Evolutionary conservation across 2,888 invertebrate genomes (phyloP), one percentile per base, ranked within the genome.

Genomic region (Plemyria rubiginata): DNA sequence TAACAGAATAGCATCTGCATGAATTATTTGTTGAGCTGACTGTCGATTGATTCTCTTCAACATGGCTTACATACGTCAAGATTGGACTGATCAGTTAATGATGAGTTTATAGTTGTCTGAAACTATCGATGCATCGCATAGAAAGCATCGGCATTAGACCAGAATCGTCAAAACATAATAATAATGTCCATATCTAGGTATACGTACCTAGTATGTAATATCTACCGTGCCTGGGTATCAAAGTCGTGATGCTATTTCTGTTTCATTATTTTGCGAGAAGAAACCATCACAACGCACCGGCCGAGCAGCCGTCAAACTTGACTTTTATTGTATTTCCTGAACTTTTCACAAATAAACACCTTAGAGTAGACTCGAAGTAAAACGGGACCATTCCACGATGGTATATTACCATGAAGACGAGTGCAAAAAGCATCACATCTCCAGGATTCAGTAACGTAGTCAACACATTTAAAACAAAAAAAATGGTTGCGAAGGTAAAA

Each of bases 271-370:
- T 29, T 49, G 16, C 43, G 9, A 32, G 15, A 22, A 32, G 38
- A 70, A 78, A 78, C 79, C 80, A 66, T 57, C 70, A 8, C 1
- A 73, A 88, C 78, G 82, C 86, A 82, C 85, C 85, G 86, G 62
- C 82, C 86, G 86, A 82, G 85, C 85, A 86, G 62, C 82, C 86
- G 67, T 68, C 75, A 86, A 74, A 81, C 90, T 91, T 91, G 90
- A 90, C 89, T 89, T 91, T 91, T 84, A 88, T 70, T 13, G 72
- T 62, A 73, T 83, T 90, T 91, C 91, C 90, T 90, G 88, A 84
- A 81, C 85, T 86, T 86, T 83, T 85, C 66, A 72, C 74, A 63
- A 59, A 54, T 41, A 50, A 28, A 15, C 16, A 43, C 40, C 22
- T 76, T 81, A 68, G 68, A 79, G 80, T 79, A 77, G 64, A 77